Percentiles rank a stretch among this genome's conserved stretches.
Conservation (phyloP, 2,888 invertebrate species). For the Antitype chi region DNA sequence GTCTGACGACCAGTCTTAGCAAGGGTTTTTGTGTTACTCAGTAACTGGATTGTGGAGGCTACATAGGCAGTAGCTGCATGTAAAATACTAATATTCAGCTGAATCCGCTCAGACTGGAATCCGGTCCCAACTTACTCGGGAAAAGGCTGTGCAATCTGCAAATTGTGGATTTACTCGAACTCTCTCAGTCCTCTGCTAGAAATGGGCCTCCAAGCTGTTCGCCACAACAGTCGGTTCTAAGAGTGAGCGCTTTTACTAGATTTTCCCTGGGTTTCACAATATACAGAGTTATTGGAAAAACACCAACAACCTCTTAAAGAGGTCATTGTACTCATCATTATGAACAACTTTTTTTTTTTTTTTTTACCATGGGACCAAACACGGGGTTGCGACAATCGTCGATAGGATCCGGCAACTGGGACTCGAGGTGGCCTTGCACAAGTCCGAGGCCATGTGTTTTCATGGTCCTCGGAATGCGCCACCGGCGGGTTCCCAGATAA, state of each 20-base stretch:
- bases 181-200: not conserved
- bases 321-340: no score
- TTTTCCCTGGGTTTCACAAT: not conserved
- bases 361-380: no score
- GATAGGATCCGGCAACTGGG: no score
- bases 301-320: no score
- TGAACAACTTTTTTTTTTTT: no score
- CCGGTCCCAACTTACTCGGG: not conserved
- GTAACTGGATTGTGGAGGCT: not conserved
- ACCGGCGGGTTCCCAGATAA: no score
- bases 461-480: no score
- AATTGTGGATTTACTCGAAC: not conserved
- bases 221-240: not conserved
- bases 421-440: no score
- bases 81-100: not conserved
- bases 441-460: no score
- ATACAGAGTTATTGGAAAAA: no score
- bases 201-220: not conserved
- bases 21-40: not conserved
- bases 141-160: not conserved
- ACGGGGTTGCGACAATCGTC: no score
- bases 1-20: not conserved
- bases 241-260: not conserved
- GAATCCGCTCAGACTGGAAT: not conserved
- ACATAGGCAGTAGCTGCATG: not conserved